Base-by-base conservation (phyloP, 2,797 vertebrate genomes). In the Tenualosa thibaudeaui region DNA sequence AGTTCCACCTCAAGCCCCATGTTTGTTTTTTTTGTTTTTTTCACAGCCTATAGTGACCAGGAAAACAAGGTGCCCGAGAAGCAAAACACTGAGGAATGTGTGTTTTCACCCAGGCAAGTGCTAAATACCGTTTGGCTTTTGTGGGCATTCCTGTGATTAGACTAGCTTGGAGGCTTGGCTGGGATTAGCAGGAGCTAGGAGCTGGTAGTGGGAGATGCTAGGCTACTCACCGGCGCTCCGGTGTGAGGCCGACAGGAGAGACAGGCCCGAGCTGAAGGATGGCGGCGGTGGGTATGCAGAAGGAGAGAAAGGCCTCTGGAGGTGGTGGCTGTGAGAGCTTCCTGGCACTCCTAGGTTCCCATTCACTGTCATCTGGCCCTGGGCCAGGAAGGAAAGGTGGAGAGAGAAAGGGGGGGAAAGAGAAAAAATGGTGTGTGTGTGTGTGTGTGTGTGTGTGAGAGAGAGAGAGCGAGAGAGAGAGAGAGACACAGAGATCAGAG, bases 231-330 rank as follows among this genome's bases (percentile, higher is more conserved):
- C 96, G 85, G 96, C 94, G 62, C 92, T 95, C 84, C 93, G 92
- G 89, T 91, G 93, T 86, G 96, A 78, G 37, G 71, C 95, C 85
- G 95, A 96, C 93, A 96, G 95, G 92, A 94, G 89, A 86, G 93
- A 91, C 60, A 94, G 85, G 91, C 93, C 94, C 75, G 95, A 95
- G 91, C 93, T 96, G 89, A 96, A 92, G 0, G 96, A 95, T 83
- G 93, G 91, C 51, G 95, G 94, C 83, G 93, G 91, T 86, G 96
- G 96, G 50, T 93, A 94, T 22, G 95, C 94, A 78, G 93, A 93
- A 88, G 96, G 96, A 86, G 96, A 96, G 91, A 96, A 96, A n/a
- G 95, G 94, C 91, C 96, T 94, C 90, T 96, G 96, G 85, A 94
- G 94, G 89, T 95, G 94, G 89, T 95, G 94, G 85, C 85, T 89